A percentile compares a stretch with the other conserved stretches of the same genome.
Conservation (phyloP, 1,140 invertebrate genomes). For the Nasonia giraulti region DNA sequence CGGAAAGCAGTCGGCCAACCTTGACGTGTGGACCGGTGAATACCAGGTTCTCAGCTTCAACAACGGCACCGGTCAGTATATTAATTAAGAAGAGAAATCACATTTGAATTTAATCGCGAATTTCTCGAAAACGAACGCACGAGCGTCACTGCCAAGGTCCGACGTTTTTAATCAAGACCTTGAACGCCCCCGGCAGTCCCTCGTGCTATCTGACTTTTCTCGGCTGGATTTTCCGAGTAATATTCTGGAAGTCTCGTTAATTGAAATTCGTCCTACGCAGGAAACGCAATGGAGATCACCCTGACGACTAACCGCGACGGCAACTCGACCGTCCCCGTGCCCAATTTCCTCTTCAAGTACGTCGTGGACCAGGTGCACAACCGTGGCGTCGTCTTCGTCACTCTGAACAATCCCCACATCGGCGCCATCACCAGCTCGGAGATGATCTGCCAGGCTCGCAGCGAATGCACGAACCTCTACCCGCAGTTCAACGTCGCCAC, state of each 20-base stretch:
- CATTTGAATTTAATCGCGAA: too few relatives aligned
- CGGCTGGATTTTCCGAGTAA: too few relatives aligned
- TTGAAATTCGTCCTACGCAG: background rate
- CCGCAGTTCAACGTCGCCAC: slow-evolving; percentile 27
- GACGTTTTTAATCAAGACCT: too few relatives aligned
- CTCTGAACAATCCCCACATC: slow-evolving; percentile 78
- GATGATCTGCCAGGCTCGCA: background rate
- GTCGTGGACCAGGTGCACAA: slow-evolving; percentile 72
- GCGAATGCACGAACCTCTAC: background rate
- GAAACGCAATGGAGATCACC: background rate
- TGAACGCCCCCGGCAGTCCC: too few relatives aligned
- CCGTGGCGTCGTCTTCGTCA: slow-evolving; percentile 76
- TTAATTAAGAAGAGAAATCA: background rate
- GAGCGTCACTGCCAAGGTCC: too few relatives aligned
- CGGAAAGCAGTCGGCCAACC: slow-evolving; percentile 53
- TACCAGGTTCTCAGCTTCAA: background rate
- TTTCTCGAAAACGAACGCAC: too few relatives aligned
- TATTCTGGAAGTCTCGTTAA: too few relatives aligned
- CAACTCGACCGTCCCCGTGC: slow-evolving; percentile 73
- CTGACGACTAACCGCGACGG: slow-evolving; percentile 62
- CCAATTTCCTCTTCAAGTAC: slow-evolving; percentile 77
- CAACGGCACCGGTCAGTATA: background rate
- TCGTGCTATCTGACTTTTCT: too few relatives aligned
- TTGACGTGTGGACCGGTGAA: slow-evolving; percentile 75
- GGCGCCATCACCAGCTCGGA: slow-evolving; percentile 57